These are phyloP conservation scores for Opisthocomus hoazin DNA, from an alignment of 2,113 vertebrate species.

Conservation along the genomic window DNA sequence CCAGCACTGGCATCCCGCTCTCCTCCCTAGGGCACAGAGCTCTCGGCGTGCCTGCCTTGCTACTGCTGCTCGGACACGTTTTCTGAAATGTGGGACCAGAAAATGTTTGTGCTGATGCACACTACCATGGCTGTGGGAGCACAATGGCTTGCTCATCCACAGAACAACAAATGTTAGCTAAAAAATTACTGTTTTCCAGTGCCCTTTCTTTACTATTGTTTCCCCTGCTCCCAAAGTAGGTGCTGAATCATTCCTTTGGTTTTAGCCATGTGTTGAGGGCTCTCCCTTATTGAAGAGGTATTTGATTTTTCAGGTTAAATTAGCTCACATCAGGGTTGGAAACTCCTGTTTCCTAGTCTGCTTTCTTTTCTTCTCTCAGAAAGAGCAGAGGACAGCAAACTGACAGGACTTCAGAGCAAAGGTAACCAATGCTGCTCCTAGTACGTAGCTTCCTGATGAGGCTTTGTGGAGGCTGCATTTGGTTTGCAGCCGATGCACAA, in stretches of 20 bases:
- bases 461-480: fast-evolving
- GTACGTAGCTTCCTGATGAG: fast-evolving
- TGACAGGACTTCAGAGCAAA: too few relatives aligned
- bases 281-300: not conserved
- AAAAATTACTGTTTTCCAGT: not conserved
- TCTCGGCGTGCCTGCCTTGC: not conserved
- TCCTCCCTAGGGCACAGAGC: not conserved
- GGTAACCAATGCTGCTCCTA: not conserved
- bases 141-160: not conserved
- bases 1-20: fast-evolving
- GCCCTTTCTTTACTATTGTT: not conserved
- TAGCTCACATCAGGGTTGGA: not conserved
- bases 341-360: not conserved
- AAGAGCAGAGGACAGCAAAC: not conserved
- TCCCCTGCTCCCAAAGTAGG: not conserved
- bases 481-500: too few relatives aligned
- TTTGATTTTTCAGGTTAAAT: not conserved
- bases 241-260: not conserved
- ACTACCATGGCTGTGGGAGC: not conserved
- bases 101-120: not conserved
- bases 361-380: not conserved
- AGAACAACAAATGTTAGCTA: not conserved
- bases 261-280: not conserved
- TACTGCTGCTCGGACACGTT: not conserved
- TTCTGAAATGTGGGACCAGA: not conserved